Base-by-base conservation (phyloP, 2,888 invertebrate genomes). In the Netelia fuscicornis region DNA sequence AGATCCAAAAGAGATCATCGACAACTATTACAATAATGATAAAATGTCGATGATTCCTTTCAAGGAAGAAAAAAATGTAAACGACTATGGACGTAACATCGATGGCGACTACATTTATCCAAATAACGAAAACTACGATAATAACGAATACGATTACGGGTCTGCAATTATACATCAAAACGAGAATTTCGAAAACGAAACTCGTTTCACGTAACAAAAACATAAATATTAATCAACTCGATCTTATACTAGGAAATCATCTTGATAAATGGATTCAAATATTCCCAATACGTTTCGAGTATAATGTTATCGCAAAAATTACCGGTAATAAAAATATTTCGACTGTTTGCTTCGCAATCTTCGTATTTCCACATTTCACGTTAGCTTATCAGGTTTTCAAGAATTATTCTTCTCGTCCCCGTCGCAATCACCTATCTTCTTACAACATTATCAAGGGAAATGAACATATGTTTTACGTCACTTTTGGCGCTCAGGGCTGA, bases 101-200 rank as follows among this genome's bases (percentile, higher is more conserved):
- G 17, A 65, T 44, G 42, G 17, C 2, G 42, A 8, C 2, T 9
- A 42, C 10, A 10, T 17, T 17, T 11, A 65, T 42, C 17, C 17
- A 6, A 37, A 65, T 42, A 42, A 20, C 6, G 56, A n/a, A 17
- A n/a, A 72, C 13, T 37, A 58, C 23, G 60, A 60, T 72, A 58
- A 20, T 6, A 42, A 60, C 23, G 56, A 60, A 1, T 72, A 72
- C 42, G 72, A 58, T 58, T 58, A 72, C 23, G 37, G 42, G 1
- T 25, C 58, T 10, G 71, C 37, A 23, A 13, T 72, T 58, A n/a
- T 20, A 20, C 11, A 56, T 8, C 2, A 20, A 17, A 58, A 72
- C 3, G 3, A 1, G 13, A 10, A 48, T 48, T 48, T 3, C 13
- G 13, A 48, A 3, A 48, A 48, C 13, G 10, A 48, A 0, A 48